Percentiles rank a stretch among this genome's conserved stretches.
Evolutionary conservation across 1,140 invertebrate species (phyloP).

Genomic region (Drosophila obscura): DNA sequence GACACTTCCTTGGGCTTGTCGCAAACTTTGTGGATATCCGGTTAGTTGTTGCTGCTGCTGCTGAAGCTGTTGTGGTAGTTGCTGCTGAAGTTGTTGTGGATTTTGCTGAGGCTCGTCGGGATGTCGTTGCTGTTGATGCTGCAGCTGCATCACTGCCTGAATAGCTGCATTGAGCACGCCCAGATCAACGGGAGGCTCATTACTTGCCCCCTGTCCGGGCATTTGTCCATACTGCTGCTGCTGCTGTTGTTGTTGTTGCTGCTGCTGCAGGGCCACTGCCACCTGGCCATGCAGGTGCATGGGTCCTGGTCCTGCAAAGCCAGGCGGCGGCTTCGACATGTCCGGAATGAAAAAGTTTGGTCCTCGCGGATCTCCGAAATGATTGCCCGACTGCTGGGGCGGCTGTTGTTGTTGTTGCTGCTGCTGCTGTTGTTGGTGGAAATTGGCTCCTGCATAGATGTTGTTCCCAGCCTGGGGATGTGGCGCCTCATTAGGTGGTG

Average conservation of each 20-base stretch:
- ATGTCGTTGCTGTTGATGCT: slow-evolving; percentile 60
- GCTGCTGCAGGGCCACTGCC: slow-evolving; percentile 39
- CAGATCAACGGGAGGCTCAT: slow-evolving; percentile 63
- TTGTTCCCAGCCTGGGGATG: slow-evolving; percentile 46
- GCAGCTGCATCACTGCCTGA: slow-evolving; percentile 80
- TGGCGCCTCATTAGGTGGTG: slow-evolving; percentile 44
- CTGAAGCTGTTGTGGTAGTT: slow-evolving; percentile 18
- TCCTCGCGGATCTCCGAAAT: slow-evolving; percentile 69
- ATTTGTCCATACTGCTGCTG: slow-evolving; percentile 42
- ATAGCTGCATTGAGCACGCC: slow-evolving; percentile 74
- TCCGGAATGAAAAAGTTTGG: slow-evolving; percentile 88
- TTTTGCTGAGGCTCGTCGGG: slow-evolving; percentile 50
- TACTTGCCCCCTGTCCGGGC: slow-evolving; percentile 11
- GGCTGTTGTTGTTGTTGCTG: slow-evolving; percentile 41
- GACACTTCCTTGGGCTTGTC: slow-evolving; percentile 13
- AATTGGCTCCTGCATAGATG: slow-evolving; percentile 58
- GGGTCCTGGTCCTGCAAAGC: slow-evolving; percentile 86
- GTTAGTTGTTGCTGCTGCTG: slow-evolving; percentile 35
- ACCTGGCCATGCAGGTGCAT: slow-evolving; percentile 44
- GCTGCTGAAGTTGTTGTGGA: slow-evolving; percentile 29
- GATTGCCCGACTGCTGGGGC: slow-evolving; percentile 42
- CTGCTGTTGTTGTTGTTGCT: slow-evolving; percentile 27
- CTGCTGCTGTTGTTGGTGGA: slow-evolving; percentile 51
- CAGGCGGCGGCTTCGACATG: slow-evolving; percentile 93
- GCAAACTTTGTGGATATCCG: slow-evolving; percentile 41